These are phyloP conservation scores for Parnassius glacialis DNA, from an alignment of 2,888 invertebrate species.

Conservation along the genomic window DNA sequence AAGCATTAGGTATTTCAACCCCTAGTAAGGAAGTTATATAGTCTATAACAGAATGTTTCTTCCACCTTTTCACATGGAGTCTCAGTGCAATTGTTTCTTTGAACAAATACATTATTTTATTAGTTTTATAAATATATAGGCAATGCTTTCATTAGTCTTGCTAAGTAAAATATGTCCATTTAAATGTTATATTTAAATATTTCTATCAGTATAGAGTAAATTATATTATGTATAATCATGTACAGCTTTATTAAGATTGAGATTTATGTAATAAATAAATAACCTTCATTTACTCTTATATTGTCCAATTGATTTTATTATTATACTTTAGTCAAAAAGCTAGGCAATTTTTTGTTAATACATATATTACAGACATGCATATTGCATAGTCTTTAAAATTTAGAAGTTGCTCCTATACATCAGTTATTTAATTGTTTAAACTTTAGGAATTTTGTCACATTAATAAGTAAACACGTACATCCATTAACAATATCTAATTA, in stretches of 20 bases:
- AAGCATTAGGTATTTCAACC: slow-evolving; percentile 94
- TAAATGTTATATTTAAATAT: slow-evolving; percentile 59
- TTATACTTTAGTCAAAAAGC: too few species aligned
- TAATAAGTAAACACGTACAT: too few species aligned
- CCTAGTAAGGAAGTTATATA: slow-evolving; percentile 92
- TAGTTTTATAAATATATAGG: slow-evolving; percentile 53
- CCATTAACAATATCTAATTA: too few species aligned
- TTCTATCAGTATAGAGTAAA: slow-evolving; percentile 61
- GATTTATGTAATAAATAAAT: slow-evolving; percentile 42
- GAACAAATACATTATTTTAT: slow-evolving; percentile 62
- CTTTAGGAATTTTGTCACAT: too few species aligned
- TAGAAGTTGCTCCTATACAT: too few species aligned
- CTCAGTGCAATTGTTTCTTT: slow-evolving; percentile 74
- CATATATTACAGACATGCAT: too few species aligned
- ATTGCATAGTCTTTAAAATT: too few species aligned
- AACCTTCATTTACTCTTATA: slow-evolving; percentile 30
- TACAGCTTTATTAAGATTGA: slow-evolving; percentile 69
- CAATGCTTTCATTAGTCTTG: slow-evolving; percentile 57
- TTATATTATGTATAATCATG: slow-evolving; percentile 70
- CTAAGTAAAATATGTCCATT: slow-evolving; percentile 68
- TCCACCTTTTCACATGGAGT: slow-evolving; percentile 52
- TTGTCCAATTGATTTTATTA: slow-evolving; percentile 21
- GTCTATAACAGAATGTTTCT: slow-evolving; percentile 45
- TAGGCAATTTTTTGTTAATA: too few species aligned
- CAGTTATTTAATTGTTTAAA: too few species aligned